Evolutionary conservation across 2,797 vertebrate genomes (phyloP).

Genomic region (Leptoclinus maculatus): DNA sequence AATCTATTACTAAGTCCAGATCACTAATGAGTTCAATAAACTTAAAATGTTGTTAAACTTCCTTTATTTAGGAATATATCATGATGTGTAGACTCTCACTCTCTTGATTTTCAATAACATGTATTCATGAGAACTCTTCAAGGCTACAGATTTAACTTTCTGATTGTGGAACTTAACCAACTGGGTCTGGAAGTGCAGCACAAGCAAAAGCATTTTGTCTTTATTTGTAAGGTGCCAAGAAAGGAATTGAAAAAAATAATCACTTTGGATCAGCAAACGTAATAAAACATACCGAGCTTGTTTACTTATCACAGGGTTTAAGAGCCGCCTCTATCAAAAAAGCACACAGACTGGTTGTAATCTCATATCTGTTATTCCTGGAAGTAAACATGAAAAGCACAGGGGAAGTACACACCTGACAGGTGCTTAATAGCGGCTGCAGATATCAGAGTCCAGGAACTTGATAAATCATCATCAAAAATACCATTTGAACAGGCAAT

Average conservation of each 20-base stretch:
- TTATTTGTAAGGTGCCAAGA: not conserved
- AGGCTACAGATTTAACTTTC: not conserved
- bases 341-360: conserved; percentile 22
- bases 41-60: not conserved
- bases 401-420: not conserved
- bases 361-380: not conserved
- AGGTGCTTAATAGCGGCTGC: not conserved
- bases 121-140: not conserved
- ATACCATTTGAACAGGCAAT: not conserved
- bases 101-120: not conserved
- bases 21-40: conserved; percentile 28
- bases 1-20: conserved; percentile 32
- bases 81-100: not conserved
- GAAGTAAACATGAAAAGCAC: conserved; percentile 36
- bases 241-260: conserved; percentile 2
- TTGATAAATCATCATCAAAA: not conserved
- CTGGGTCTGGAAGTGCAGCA: not conserved
- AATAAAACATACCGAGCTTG: not conserved
- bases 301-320: conserved; percentile 12
- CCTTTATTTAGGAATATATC: not conserved
- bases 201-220: not conserved
- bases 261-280: not conserved
- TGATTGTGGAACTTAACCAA: not conserved
- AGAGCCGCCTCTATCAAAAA: conserved; percentile 10
- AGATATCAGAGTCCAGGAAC: not conserved